phyloP scores from a whole-genome alignment of 2,797 vertebrate genomes.

The Vultur gryphus region DNA sequence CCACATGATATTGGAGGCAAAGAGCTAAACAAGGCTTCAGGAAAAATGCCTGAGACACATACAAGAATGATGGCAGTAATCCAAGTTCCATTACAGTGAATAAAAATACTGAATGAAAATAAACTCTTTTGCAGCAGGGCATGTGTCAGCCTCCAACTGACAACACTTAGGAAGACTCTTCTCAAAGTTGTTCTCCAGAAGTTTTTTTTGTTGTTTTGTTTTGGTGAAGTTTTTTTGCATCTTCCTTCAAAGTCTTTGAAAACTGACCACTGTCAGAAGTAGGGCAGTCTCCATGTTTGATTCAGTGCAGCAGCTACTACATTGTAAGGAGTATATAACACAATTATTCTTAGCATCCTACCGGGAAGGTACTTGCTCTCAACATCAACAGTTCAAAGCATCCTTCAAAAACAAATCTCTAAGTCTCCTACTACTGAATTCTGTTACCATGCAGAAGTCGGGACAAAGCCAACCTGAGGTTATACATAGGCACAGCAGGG shows the following conservation, averaged over 20 bases:
- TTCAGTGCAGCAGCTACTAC: neutral
- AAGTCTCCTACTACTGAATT: neutral
- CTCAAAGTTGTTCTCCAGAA: neutral
- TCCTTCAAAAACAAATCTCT: neutral
- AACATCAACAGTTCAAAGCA: neutral
- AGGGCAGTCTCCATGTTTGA: neutral
- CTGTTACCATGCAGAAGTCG: neutral
- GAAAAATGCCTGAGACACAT: neutral
- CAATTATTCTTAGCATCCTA: neutral
- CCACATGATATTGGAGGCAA: neutral
- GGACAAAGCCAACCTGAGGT: neutral
- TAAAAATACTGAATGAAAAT: slow-evolving; percentile 21
- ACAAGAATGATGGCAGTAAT: neutral
- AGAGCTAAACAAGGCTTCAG: neutral
- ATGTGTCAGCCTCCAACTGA: neutral
- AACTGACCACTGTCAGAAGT: neutral
- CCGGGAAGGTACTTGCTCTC: neutral
- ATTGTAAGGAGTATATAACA: neutral
- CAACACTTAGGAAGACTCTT: neutral
- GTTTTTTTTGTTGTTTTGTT: neutral
- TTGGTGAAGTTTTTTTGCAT: neutral
- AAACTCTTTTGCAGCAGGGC: neutral
- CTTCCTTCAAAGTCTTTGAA: neutral
- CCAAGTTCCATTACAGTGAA: neutral
- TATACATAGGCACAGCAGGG: neutral